Conservation (phyloP, 2,888 invertebrate species). For the Eulithis testata region DNA sequence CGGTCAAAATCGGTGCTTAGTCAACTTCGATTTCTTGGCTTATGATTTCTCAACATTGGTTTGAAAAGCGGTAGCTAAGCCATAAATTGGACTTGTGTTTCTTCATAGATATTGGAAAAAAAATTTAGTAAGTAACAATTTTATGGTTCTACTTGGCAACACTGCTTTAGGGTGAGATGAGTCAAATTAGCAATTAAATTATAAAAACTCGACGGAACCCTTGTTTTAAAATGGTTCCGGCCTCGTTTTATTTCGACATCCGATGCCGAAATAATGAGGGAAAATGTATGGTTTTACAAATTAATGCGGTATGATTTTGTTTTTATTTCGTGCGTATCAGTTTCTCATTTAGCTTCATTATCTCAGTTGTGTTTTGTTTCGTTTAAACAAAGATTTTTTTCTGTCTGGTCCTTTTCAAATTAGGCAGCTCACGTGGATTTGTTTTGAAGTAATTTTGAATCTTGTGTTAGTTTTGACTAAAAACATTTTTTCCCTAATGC, state of each 20-base stretch:
- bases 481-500: no score
- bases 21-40: no score
- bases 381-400: constrained; percentile 1
- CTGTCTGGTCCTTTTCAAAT: constrained; percentile 17
- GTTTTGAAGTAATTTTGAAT: not conserved
- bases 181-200: constrained; percentile 79
- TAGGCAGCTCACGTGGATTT: not conserved
- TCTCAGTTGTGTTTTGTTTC: constrained; percentile 11
- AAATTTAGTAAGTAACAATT: no score
- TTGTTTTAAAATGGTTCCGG: constrained; percentile 65
- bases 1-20: no score
- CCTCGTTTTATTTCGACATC: constrained; percentile 61
- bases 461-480: no score
- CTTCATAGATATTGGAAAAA: no score
- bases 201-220: constrained; percentile 59
- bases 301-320: constrained; percentile 33
- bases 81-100: no score
- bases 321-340: constrained; percentile 33
- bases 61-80: no score
- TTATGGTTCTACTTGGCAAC: no score
- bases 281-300: constrained; percentile 39
- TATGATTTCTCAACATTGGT: no score
- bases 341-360: constrained; percentile 29
- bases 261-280: constrained; percentile 43
- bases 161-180: constrained; percentile 43